Conservation (phyloP, 2,797 vertebrate species). For the Sebastes iracundus region DNA sequence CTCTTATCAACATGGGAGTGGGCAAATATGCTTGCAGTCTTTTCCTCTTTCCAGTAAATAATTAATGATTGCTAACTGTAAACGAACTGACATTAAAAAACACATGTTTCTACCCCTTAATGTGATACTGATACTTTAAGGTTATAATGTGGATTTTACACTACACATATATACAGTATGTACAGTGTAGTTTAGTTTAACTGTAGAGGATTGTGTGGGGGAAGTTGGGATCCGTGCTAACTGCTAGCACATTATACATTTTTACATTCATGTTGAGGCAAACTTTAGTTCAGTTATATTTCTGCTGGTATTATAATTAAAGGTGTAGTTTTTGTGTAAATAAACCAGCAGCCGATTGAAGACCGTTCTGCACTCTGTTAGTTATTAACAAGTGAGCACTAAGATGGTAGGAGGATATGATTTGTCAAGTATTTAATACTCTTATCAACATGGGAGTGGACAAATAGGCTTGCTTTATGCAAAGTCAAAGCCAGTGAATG, state of each 20-base stretch:
- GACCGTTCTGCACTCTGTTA: not conserved
- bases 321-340: not conserved
- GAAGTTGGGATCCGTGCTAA: not conserved
- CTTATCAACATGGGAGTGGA: no score
- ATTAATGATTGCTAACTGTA: not conserved
- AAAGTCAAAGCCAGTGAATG: no score
- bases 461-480: no score
- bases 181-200: not conserved
- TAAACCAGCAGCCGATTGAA: not conserved
- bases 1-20: no score
- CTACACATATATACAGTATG: not conserved
- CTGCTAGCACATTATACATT: not conserved
- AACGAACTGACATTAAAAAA: not conserved
- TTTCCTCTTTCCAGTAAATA: not conserved
- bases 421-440: no score
- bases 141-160: not conserved
- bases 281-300: not conserved
- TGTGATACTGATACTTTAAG: fast-evolving
- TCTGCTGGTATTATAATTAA: not conserved
- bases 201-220: not conserved
- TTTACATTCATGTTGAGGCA: not conserved
- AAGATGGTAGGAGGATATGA: not conserved
- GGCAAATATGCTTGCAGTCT: no score
- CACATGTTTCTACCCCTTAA: not conserved
- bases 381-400: not conserved